A percentile compares a stretch with the other conserved stretches of the same genome.
Evolutionary conservation across 2,888 invertebrate genomes (phyloP).

Genomic region (Drosophila mulleri): DNA sequence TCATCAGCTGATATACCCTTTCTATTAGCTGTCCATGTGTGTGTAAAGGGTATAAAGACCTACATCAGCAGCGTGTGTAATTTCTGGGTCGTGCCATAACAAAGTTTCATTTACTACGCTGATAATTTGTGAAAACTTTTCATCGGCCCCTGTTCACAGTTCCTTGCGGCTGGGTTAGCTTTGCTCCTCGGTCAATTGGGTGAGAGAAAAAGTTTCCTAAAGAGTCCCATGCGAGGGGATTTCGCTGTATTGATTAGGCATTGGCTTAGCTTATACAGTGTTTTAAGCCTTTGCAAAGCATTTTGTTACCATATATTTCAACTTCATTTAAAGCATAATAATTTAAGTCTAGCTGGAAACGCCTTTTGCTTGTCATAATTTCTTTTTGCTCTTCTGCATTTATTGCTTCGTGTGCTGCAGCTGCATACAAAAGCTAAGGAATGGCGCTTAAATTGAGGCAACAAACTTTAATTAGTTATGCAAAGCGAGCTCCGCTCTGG

Average conservation of each 20-base stretch:
- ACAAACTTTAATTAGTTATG: constrained; percentile 78
- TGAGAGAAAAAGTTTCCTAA: constrained; percentile 27
- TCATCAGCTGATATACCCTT: neutral
- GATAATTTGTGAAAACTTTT: constrained; percentile 75
- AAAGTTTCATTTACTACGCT: constrained; percentile 69
- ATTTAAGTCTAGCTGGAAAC: constrained; percentile 33
- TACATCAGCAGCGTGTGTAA: constrained; percentile 32
- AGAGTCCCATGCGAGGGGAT: constrained; percentile 12
- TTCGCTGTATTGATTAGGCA: constrained; percentile 24
- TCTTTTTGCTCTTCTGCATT: constrained; percentile 34
- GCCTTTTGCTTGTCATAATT: constrained; percentile 76
- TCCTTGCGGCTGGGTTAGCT: constrained; percentile 29
- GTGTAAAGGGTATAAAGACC: constrained; percentile 1
- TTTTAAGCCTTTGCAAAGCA: no score
- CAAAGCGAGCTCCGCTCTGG: constrained; percentile 64
- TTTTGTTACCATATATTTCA: neutral
- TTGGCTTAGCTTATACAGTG: neutral
- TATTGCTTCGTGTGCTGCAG: constrained; percentile 22
- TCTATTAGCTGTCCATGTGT: neutral
- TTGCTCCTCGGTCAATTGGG: constrained; percentile 40
- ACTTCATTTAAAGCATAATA: neutral
- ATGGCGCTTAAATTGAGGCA: constrained; percentile 62
- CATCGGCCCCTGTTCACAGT: constrained; percentile 1
- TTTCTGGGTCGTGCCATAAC: constrained; percentile 44
- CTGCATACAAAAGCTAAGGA: constrained; percentile 51